Percentiles rank a stretch among this genome's conserved stretches.
These are phyloP conservation scores for Ctenicera cuprea DNA, from an alignment of 2,888 invertebrate species.

Conservation along the genomic window DNA sequence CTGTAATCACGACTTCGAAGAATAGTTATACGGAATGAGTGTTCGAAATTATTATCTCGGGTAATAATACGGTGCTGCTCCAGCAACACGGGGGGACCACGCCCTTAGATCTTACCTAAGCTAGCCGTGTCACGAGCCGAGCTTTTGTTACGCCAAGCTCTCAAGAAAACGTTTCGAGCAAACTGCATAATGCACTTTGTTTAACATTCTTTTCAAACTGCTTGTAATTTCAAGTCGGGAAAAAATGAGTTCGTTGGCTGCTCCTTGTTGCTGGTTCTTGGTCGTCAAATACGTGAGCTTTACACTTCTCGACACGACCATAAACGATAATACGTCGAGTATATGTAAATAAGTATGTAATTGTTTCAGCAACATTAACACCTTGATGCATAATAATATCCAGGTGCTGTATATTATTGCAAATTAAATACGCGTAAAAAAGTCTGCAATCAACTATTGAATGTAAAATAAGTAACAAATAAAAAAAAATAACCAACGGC, in stretches of 20 bases:
- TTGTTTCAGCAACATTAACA: slow-evolving; percentile 8
- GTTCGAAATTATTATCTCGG: slow-evolving; percentile 68
- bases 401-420: no score
- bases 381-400: slow-evolving; percentile 7
- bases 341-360: slow-evolving; percentile 14
- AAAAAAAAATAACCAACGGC: no score
- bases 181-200: slow-evolving; percentile 33
- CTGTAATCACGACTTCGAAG: slow-evolving; percentile 64
- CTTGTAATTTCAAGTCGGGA: slow-evolving; percentile 16
- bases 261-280: background rate
- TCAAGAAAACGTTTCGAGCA: slow-evolving; percentile 39
- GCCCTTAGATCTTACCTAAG: slow-evolving; percentile 60
- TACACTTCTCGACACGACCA: background rate
- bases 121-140: slow-evolving; percentile 58
- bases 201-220: slow-evolving; percentile 37
- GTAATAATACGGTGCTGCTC: slow-evolving; percentile 64
- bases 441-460: no score
- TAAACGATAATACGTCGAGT: slow-evolving; percentile 14
- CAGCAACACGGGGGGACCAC: slow-evolving; percentile 59
- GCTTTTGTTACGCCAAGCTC: slow-evolving; percentile 46
- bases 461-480: no score
- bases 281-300: background rate
- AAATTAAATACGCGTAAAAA: no score
- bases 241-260: slow-evolving; percentile 38
- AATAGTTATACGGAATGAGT: slow-evolving; percentile 66